Evolutionary conservation across 2,888 invertebrate genomes (phyloP), one percentile per base, ranked within the genome.

Genomic region (Drosophila sordidula): DNA sequence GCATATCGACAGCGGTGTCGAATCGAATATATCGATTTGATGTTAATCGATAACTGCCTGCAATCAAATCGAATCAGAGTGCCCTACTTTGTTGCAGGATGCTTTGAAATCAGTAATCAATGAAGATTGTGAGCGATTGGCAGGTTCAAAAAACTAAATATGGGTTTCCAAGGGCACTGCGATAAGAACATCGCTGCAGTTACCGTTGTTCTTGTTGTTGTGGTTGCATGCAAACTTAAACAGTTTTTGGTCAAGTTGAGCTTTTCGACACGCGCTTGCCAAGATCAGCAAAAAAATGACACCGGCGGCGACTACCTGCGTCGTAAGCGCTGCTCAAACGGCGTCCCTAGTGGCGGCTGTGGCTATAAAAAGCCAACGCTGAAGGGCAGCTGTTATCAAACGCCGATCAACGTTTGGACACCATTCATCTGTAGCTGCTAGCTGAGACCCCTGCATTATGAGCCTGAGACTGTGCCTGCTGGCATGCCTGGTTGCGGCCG

Each of bases 351-450:
- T 11, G 11, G 0, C 18, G 11, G 9, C 34, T 12, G 34, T 8
- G 9, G 16, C 54, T 85, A 89, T 89, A 83, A 71, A 83, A 88
- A 45, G 54, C 61, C 22, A 25, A 6, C 5, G 41, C 6, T 5
- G 11, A 6, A 1, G 11, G 22, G 26, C 34, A 39, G 57, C 44
- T 52, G 46, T 32, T 57, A 89, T 84, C 89, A 84, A 86, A 79
- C 89, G 84, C 47, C 67, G 69, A 69, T 66, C 70, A 66, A 61
- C 88, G 83, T 84, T 89, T 86, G 89, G 76, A 73, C 83, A 81
- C 68, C 74, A 49, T 62, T 59, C 66, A 67, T 58, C 64, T 57
- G 51, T 25, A 54, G 34, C 34, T 42, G 26, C 44, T 44, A 32
- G 25, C 41, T 9, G 34, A 8, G 46, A 36, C 11, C 12, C 38